Base-by-base conservation (phyloP, 1,140 invertebrate species). In the Argopecten irradians region DNA sequence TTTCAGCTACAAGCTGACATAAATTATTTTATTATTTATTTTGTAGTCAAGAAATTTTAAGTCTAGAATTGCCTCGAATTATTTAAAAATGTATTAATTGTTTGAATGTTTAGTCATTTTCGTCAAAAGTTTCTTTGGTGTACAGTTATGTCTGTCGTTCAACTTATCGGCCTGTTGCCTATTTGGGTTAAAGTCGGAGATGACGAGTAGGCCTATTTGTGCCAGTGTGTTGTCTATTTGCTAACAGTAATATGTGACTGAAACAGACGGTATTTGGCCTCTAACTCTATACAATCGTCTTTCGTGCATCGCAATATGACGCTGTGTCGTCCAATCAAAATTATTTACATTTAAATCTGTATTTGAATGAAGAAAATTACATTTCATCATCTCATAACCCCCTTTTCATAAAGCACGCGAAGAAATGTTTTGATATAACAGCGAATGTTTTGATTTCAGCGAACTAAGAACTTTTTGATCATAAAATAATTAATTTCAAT, bases 401-500 rank as follows among this genome's bases (percentile, higher is more conserved):
- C 22, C 55, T 71, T n/a, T 1, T 71, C 55, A 71, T 5, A 71
- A 71, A 71, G n/a, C 55, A 71, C n/a, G 28, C 55, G 55, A 28
- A 8, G 22, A 28, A 28, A 71, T 71, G 14, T n/a, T 71, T 71
- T 71, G 55, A 71, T 71, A 71, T 71, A 16, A 46, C 22, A 71
- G 55, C 28, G 22, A 16, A 28, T 71, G 55, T 71, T 71, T 71
- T 71, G 55, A 71, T 71, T 28, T 71, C n/a, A 1, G 55, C 55
- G 55, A 71, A 71, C 55, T 71, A 71, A 71, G 55, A 71, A 28
- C 55, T 19, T 71, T n/a, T 71, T 71, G 55, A 71, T 71, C 55
- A 46, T 16, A 2, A 16, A 8, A 8, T 46, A 46, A 46, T 46
- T 28, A 3, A n/a, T 16, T 71, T 28, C n/a, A 71, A 71, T 71